A percentile compares a stretch with the other conserved stretches of the same genome.
These are phyloP conservation scores for Scaptomyza caliginosa DNA, from an alignment of 2,888 invertebrate genomes.

Conservation along the genomic window DNA sequence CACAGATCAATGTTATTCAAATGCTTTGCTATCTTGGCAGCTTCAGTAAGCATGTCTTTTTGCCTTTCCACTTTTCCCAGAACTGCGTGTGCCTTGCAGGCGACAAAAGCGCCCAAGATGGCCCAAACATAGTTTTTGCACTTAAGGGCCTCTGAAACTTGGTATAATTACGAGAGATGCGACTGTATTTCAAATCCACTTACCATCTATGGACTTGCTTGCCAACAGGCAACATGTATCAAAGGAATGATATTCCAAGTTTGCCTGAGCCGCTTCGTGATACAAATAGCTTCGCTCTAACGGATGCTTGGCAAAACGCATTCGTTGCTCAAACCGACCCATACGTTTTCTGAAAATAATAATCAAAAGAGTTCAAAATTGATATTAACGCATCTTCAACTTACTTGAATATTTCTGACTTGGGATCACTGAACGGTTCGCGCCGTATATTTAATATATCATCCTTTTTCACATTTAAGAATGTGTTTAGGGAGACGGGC, in stretches of 20 bases:
- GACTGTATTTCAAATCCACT: not conserved
- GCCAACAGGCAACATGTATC: conserved; percentile 75
- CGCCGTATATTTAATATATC: conserved; percentile 58
- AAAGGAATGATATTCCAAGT: conserved; percentile 70
- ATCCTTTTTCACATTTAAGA: conserved; percentile 50
- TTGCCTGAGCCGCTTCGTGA: conserved; percentile 75
- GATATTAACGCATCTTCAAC: not conserved
- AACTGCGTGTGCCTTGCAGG: conserved; percentile 76
- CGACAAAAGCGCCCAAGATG: conserved; percentile 70
- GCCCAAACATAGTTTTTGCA: conserved; percentile 75
- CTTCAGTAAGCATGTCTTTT: conserved; percentile 66
- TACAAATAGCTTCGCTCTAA: conserved; percentile 79
- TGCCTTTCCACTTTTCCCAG: conserved; percentile 78
- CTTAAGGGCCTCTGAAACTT: conserved; percentile 60
- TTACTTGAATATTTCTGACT: conserved; percentile 58
- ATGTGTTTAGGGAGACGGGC: conserved; percentile 24
- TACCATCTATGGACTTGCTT: conserved; percentile 73
- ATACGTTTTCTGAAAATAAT: conserved; percentile 56
- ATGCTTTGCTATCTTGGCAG: conserved; percentile 51
- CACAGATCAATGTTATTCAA: conserved; percentile 63
- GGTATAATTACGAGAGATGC: no score
- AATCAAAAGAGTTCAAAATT: no score
- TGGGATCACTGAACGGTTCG: conserved; percentile 61
- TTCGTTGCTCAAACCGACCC: conserved; percentile 70
- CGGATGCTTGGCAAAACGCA: conserved; percentile 72